phyloP scores from a whole-genome alignment of 2,113 vertebrate species.

The Lepus americanus region DNA sequence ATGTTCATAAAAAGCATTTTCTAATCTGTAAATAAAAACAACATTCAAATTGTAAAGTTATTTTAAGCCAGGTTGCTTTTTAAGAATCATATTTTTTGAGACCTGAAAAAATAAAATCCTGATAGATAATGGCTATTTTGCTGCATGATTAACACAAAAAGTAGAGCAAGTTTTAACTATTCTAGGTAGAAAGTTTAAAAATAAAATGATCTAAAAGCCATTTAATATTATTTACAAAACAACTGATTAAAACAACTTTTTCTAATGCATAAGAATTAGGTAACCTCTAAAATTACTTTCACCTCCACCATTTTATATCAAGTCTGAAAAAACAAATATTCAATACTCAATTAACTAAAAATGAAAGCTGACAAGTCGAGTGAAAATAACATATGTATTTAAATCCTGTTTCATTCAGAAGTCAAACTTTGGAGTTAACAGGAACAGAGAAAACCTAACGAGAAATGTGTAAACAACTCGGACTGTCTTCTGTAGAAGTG shows the following conservation, averaged over 20 bases:
- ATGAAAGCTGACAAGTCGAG: neutral
- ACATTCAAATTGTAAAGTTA: slow-evolving; percentile 56
- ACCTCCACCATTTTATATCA: neutral
- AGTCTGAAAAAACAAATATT: neutral
- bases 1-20: slow-evolving; percentile 99
- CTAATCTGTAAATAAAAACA: slow-evolving; percentile 90
- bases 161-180: neutral
- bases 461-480: neutral
- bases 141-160: slow-evolving; percentile 33
- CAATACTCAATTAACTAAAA: slow-evolving; percentile 2
- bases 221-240: slow-evolving; percentile 23
- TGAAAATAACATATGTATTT: neutral
- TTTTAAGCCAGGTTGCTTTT: slow-evolving; percentile 52
- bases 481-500: neutral
- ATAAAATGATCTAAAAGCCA: neutral
- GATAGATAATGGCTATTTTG: slow-evolving; percentile 11
- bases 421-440: neutral
- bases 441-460: neutral
- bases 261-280: neutral
- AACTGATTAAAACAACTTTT: neutral
- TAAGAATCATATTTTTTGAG: slow-evolving; percentile 34
- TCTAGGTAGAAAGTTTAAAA: slow-evolving; percentile 42
- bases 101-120: slow-evolving; percentile 2
- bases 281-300: neutral
- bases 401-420: neutral